Conservation (phyloP, 2,888 invertebrate genomes). For the Stramonita haemastoma region DNA sequence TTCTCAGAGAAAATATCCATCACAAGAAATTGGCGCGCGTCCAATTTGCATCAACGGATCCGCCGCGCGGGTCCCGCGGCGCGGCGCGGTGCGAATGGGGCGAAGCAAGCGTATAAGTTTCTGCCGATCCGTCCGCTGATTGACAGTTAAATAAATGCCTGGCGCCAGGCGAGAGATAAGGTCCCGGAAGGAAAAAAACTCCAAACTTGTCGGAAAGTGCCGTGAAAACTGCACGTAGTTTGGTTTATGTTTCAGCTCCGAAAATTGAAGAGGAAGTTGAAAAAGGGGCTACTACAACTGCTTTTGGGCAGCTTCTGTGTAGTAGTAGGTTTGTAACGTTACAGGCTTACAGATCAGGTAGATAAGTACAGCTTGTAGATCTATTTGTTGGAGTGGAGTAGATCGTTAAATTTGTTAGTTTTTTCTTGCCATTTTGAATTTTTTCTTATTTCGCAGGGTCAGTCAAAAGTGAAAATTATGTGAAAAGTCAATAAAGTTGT, state of each 20-base stretch:
- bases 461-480: too few relatives aligned
- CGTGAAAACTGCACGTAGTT: constrained; percentile 34
- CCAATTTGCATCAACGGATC: neutral
- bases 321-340: neutral
- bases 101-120: constrained; percentile 25
- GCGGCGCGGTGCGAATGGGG: neutral
- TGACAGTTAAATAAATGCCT: constrained; percentile 42
- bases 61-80: neutral
- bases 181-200: constrained; percentile 20
- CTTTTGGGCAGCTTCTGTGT: neutral
- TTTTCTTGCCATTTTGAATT: neutral
- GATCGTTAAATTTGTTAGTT: neutral
- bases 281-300: neutral
- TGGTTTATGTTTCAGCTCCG: constrained; percentile 33
- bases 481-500: too few relatives aligned
- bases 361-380: neutral
- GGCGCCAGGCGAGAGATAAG: constrained; percentile 42
- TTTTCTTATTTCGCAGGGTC: neutral
- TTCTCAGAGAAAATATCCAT: neutral
- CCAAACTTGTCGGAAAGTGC: constrained; percentile 31
- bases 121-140: constrained; percentile 26
- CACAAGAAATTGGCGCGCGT: constrained; percentile 10
- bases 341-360: neutral
- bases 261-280: constrained; percentile 33
- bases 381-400: neutral